These are phyloP conservation scores for Sarcophaga variegata DNA, from an alignment of 2,888 invertebrate genomes.

Conservation along the genomic window DNA sequence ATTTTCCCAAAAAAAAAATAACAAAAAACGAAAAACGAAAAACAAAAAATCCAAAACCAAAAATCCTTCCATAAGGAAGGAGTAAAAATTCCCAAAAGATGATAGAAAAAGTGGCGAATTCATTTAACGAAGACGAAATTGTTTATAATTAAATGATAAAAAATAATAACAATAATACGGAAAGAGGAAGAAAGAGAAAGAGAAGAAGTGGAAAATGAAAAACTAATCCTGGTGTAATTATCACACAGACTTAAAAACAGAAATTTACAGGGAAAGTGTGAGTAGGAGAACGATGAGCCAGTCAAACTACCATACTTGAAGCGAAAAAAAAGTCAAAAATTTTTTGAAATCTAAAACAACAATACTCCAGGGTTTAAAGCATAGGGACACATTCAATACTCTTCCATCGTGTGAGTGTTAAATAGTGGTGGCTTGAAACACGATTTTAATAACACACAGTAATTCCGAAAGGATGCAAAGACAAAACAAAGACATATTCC, in stretches of 20 bases:
- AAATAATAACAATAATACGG: not conserved
- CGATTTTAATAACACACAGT: not conserved
- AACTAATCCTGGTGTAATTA: constrained; percentile 35
- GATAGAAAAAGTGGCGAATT: constrained; percentile 58
- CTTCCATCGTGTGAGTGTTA: not conserved
- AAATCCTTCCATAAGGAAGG: constrained; percentile 43
- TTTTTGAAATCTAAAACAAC: not conserved
- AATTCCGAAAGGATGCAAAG: not conserved
- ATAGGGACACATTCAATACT: not conserved
- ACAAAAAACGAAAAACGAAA: not conserved
- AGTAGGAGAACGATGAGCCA: not conserved
- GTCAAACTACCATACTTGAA: constrained; percentile 15
- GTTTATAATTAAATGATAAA: constrained; percentile 63
- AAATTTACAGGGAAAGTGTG: not conserved
- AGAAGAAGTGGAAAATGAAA: constrained; percentile 8
- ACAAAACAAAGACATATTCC: too few relatives aligned
- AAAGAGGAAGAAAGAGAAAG: too few relatives aligned
- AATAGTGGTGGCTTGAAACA: not conserved
- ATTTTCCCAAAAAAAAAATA: constrained; percentile 57
- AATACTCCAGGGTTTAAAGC: not conserved
- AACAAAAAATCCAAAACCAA: not conserved
- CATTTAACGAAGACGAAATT: constrained; percentile 61
- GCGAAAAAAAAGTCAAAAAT: not conserved
- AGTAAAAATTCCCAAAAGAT: constrained; percentile 51
- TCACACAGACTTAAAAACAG: not conserved